phyloP scores from a whole-genome alignment of 2,113 vertebrate species.

The Stigmatopora nigra region DNA sequence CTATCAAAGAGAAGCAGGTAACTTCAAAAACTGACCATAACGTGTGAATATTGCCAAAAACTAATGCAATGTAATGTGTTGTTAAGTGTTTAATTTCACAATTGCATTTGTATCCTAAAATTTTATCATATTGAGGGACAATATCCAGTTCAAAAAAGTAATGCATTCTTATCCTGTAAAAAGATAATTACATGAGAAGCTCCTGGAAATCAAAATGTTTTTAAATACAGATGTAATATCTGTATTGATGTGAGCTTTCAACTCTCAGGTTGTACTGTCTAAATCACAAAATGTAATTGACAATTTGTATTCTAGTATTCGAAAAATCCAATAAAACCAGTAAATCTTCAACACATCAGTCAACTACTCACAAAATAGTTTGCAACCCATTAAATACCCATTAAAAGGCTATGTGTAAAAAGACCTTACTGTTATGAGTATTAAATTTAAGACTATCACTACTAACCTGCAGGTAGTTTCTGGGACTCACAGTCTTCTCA shows the following conservation, averaged over 20 bases:
- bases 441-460: neutral
- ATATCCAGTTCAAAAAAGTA: too few relatives aligned
- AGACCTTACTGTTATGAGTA: neutral
- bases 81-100: neutral
- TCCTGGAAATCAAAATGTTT: neutral
- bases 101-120: neutral
- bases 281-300: neutral
- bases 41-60: neutral
- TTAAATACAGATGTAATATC: neutral
- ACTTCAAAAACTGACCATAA: slow-evolving; percentile 7
- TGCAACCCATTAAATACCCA: neutral
- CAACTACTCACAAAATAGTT: too few relatives aligned
- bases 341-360: neutral
- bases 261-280: neutral
- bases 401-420: neutral
- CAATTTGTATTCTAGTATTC: neutral
- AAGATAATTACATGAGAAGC: neutral
- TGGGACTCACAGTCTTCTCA: slow-evolving; percentile 96
- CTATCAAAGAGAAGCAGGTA: slow-evolving; percentile 95
- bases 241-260: neutral
- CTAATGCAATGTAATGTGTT: too few relatives aligned
- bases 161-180: neutral
- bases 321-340: neutral
- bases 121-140: too few relatives aligned
- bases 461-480: slow-evolving; percentile 79